Conservation (phyloP, 2,888 invertebrate genomes). For the Tipula vernalis region DNA sequence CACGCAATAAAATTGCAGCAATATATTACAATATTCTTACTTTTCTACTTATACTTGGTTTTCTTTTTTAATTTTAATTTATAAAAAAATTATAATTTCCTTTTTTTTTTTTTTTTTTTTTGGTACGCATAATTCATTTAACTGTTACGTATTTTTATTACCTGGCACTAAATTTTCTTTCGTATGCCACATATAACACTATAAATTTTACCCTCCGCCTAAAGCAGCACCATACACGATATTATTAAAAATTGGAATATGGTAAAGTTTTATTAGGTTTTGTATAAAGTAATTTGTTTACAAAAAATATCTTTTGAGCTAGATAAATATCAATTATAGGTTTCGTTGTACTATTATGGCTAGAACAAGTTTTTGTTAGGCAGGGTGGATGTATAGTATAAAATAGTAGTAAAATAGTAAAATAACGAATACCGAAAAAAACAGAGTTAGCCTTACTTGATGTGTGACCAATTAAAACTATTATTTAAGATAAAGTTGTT, state of each 20-base stretch:
- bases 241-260: not conserved
- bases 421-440: no score
- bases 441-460: no score
- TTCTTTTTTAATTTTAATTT: not conserved
- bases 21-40: conserved; percentile 4
- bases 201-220: not conserved
- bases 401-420: no score
- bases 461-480: no score
- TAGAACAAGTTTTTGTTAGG: no score
- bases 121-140: not conserved
- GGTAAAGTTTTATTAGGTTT: not conserved
- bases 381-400: no score
- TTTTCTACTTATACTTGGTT: not conserved
- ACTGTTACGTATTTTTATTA: not conserved
- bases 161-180: not conserved
- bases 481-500: no score
- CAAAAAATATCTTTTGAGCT: not conserved
- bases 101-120: not conserved
- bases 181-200: not conserved
- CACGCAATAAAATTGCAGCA: not conserved
- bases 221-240: not conserved
- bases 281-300: not conserved
- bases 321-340: not conserved
- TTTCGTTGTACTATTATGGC: not conserved
- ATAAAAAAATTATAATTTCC: not conserved